Evolutionary conservation across 2,888 invertebrate genomes (phyloP).

Genomic region (Cheilosia pagana): DNA sequence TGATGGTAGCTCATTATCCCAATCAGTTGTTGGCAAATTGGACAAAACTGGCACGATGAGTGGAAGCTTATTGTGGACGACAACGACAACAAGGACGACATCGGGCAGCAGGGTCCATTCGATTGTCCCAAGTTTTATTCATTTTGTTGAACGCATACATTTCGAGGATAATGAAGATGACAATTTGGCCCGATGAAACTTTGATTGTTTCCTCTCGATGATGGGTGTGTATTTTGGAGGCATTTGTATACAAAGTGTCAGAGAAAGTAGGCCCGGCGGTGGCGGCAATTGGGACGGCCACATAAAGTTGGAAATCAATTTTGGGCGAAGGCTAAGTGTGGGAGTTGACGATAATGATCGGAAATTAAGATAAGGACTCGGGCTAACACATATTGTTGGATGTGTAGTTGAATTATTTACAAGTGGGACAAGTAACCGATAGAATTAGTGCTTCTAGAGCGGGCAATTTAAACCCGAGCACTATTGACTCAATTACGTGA

Average conservation of each 20-base stretch:
- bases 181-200: constrained; percentile 31
- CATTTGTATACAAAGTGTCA: not conserved
- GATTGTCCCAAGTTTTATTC: constrained; percentile 41
- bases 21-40: constrained; percentile 63
- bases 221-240: not conserved
- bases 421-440: no score
- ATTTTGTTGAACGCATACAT: constrained; percentile 15
- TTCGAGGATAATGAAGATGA: constrained; percentile 19
- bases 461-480: not conserved
- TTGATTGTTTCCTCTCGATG: constrained; percentile 39
- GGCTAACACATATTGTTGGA: no score
- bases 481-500: no score
- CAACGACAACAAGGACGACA: not conserved
- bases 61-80: constrained; percentile 53
- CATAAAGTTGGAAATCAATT: not conserved
- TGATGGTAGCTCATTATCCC: constrained; percentile 63
- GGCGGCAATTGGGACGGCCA: not conserved
- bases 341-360: no score
- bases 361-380: no score
- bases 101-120: constrained; percentile 28
- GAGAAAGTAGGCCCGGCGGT: no score
- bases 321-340: no score
- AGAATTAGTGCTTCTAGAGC: not conserved
- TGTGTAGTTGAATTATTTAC: no score
- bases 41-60: constrained; percentile 41